Base-by-base conservation (phyloP, 64 coral and sea anemone species). In the Montipora cactus region DNA sequence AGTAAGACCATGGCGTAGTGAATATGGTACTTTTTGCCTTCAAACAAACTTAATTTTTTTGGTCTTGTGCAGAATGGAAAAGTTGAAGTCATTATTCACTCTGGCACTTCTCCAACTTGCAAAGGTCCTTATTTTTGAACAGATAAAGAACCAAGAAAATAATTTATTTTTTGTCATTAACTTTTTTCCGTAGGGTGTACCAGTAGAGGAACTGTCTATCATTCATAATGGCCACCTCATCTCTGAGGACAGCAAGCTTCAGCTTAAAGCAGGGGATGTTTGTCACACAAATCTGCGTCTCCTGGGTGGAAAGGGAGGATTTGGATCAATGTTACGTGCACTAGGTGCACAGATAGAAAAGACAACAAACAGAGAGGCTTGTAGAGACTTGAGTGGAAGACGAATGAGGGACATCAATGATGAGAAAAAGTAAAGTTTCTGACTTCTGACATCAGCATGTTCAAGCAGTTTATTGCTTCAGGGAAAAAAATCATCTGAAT, bases 331-430 rank as follows among this genome's bases (percentile, higher is more conserved):
- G 98, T 66, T 99, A 7, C 95, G 98, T 28, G 98, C 98, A 0
- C 94, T 99, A 92, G 98, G 98, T 90, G 98, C 98, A 58, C 98
- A 99, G 83, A 99, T 99, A 87, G 98, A 99, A 67, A 99, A 99
- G 47, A 99, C 98, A 59, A 99, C 98, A 74, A 99, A 95, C 84
- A 94, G 98, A 89, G 98, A 99, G 77, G 98, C 98, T 15, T 99
- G 98, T 44, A 80, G 98, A 8, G 98, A 99, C 77, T 81, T 99
- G 12, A 99, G 98, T 90, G 98, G 98, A 51, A 89, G 98, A 64
- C 91, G 98, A 81, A 99, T 99, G 98, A 94, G 98, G 44, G 98
- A 99, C 75, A 95, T 99, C 5, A 99, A 99, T 94, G 97, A 99
- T 90, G 97, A 99, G 74, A 96, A 99, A 95, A 99, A 99, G 97